These are phyloP conservation scores for Eudasyphora cyanicolor DNA, from an alignment of 2,888 invertebrate species.

Conservation along the genomic window DNA sequence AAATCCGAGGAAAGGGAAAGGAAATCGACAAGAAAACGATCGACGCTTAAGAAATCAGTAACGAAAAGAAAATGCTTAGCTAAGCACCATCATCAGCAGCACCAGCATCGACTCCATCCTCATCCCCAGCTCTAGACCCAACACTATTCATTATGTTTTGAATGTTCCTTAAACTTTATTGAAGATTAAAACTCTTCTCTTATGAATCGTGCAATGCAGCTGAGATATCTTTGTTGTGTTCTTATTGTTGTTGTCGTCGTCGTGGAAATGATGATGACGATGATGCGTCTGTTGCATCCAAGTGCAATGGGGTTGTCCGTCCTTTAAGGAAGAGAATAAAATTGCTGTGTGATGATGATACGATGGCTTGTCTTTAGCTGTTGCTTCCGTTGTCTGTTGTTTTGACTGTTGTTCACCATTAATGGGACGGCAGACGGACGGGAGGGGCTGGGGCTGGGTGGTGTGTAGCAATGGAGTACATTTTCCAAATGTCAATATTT, in stretches of 20 bases:
- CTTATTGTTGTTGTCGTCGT: conserved; percentile 4
- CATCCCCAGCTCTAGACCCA: neutral
- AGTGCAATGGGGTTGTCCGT: conserved; percentile 12
- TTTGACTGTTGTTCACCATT: conserved; percentile 49
- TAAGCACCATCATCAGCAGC: conserved; percentile 30
- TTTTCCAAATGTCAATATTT: conserved; percentile 49
- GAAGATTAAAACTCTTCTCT: conserved; percentile 43
- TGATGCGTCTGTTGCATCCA: conserved; percentile 49
- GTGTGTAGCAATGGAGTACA: too few relatives aligned
- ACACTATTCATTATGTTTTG: conserved; percentile 53
- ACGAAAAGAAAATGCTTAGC: conserved; percentile 59
- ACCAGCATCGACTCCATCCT: neutral
- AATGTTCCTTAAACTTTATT: conserved; percentile 35
- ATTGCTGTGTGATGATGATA: neutral
- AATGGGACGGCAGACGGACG: too few relatives aligned
- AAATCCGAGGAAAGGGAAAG: neutral
- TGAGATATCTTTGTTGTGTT: neutral
- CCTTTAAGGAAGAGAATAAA: neutral
- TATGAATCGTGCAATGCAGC: conserved; percentile 44
- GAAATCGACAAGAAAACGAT: conserved; percentile 15
- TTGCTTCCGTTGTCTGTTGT: conserved; percentile 38
- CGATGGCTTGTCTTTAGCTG: conserved; percentile 25
- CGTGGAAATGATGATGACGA: conserved; percentile 36
- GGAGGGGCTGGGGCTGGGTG: too few relatives aligned
- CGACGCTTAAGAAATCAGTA: conserved; percentile 34